Evolutionary conservation across 2,888 invertebrate genomes (phyloP).

Genomic region (Lathronympha strigana): DNA sequence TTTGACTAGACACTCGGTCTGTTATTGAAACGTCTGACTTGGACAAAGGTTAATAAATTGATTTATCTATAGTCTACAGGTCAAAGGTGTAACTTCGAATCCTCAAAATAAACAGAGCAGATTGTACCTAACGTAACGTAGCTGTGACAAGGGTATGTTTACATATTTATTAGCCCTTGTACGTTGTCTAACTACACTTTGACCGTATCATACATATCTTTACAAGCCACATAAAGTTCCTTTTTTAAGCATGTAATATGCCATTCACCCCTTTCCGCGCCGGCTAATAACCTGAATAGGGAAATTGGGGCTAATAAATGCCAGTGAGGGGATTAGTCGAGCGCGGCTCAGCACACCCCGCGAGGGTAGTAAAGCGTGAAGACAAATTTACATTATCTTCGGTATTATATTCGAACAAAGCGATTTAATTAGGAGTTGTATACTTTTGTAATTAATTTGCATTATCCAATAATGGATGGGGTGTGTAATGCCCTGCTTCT

Average conservation of each 20-base stretch:
- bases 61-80: not conserved
- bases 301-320: conserved; percentile 31
- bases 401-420: conserved; percentile 3
- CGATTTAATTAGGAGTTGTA: conserved; percentile 9
- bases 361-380: conserved; percentile 30
- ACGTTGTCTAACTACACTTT: not conserved
- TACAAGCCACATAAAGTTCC: not conserved
- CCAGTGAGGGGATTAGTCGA: conserved; percentile 26
- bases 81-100: not conserved
- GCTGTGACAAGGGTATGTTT: not conserved
- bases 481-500: not conserved
- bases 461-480: not conserved
- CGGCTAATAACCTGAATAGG: conserved; percentile 32
- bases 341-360: conserved; percentile 27
- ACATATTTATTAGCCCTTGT: not conserved
- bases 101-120: not conserved
- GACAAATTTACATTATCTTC: conserved; percentile 34
- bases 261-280: conserved; percentile 16
- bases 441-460: not conserved
- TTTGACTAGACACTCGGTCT: not conserved
- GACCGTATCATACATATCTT: not conserved
- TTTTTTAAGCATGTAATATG: not conserved
- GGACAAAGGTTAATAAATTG: not conserved
- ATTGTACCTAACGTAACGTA: not conserved
- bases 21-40: too few species aligned